These are phyloP conservation scores for Idaea biselata DNA, from an alignment of 2,888 invertebrate species.

Conservation along the genomic window DNA sequence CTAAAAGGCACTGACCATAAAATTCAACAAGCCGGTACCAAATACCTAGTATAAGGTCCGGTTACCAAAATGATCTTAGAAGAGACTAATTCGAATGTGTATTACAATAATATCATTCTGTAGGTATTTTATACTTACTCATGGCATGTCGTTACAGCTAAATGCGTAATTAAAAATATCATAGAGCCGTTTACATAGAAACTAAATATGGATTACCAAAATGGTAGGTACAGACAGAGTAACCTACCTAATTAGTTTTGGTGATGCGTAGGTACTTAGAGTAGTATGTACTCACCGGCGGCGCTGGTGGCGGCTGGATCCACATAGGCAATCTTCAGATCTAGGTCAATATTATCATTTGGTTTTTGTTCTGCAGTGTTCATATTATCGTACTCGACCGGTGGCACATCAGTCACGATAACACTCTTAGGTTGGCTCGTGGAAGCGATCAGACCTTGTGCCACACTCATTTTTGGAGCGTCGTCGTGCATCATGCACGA, in stretches of 20 bases:
- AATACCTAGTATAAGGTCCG: neutral
- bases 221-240: neutral
- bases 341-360: conserved; percentile 76
- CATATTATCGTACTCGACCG: conserved; percentile 64
- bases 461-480: conserved; percentile 84
- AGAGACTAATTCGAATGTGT: conserved; percentile 53
- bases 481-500: conserved; percentile 84
- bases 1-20: neutral
- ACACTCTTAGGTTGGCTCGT: conserved; percentile 77
- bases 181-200: neutral
- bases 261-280: conserved; percentile 6
- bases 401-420: conserved; percentile 65
- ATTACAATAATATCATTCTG: no score
- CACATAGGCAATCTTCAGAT: conserved; percentile 83
- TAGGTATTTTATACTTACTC: neutral
- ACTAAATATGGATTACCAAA: neutral
- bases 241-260: neutral
- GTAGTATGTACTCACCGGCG: conserved; percentile 74
- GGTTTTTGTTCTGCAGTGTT: conserved; percentile 73
- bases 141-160: neutral
- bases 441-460: conserved; percentile 84
- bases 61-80: conserved; percentile 38
- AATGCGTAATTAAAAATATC: neutral
- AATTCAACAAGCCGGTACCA: neutral
- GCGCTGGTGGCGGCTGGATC: conserved; percentile 61